A percentile compares a stretch with the other conserved stretches of the same genome.
These are phyloP conservation scores for Dynastes hyllus DNA, from an alignment of 2,888 invertebrate species.

Conservation along the genomic window DNA sequence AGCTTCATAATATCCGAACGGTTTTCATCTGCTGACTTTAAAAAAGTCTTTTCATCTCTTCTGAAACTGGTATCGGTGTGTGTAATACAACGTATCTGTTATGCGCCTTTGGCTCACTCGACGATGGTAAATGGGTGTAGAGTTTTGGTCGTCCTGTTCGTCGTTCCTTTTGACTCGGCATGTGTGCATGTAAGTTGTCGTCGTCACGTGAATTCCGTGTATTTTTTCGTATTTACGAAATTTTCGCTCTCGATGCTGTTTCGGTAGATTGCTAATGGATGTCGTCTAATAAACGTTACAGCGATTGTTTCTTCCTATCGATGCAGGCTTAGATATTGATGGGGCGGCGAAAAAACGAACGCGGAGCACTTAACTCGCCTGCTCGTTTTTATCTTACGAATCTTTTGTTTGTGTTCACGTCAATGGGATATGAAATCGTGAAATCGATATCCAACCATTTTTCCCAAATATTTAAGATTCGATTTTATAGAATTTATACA, in stretches of 20 bases:
- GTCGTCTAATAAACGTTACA: constrained; percentile 42
- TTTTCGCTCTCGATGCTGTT: not conserved
- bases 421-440: constrained; percentile 12
- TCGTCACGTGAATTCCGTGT: constrained; percentile 36
- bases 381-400: constrained; percentile 26
- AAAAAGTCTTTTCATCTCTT: constrained; percentile 69
- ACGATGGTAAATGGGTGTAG: constrained; percentile 42
- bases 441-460: constrained; percentile 16
- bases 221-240: constrained; percentile 37
- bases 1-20: constrained; percentile 59
- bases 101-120: constrained; percentile 62
- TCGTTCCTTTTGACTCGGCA: constrained; percentile 29
- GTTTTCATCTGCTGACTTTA: constrained; percentile 64
- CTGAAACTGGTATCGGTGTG: constrained; percentile 56
- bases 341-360: constrained; percentile 10
- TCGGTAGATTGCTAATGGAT: constrained; percentile 44
- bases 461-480: constrained; percentile 18
- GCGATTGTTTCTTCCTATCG: constrained; percentile 24
- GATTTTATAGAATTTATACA: constrained; percentile 1
- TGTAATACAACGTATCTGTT: constrained; percentile 70
- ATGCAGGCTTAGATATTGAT: constrained; percentile 24
- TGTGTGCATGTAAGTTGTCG: constrained; percentile 34
- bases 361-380: constrained; percentile 13
- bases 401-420: constrained; percentile 31
- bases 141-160: constrained; percentile 40